Base-by-base conservation (phyloP, 2,113 vertebrate genomes). In the Nibea albiflora region DNA sequence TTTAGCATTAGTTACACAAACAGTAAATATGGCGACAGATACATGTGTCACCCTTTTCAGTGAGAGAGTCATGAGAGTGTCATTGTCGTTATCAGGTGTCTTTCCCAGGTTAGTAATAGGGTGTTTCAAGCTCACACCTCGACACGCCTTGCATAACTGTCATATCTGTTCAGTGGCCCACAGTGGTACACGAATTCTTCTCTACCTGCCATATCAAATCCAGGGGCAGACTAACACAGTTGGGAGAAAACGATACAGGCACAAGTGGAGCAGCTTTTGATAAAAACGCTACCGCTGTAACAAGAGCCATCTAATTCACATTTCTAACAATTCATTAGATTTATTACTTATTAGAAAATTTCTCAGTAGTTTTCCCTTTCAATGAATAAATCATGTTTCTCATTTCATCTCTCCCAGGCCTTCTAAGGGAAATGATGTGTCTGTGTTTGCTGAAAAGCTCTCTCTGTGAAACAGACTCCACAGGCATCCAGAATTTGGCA, bases 41-140 rank as follows among this genome's bases (percentile, higher is more conserved):
- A 9, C 31, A 35, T 39, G 35, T 39, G 35, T 39, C 35, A 9
- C 8, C 2, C 35, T 2, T 39, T 39, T 39, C 35, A 8, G 1
- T 0, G 7, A 39, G 35, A 39, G 35, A 39, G 35, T 39, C 35
- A 39, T 9, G 35, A 39, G 70, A 31, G 46, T 80, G 26, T 52
- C 42, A 86, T 39, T 39, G 35, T 39, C 8, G 14, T 46, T 63
- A 76, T 56, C n/a, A 14, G n/a, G 1, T 60, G 15, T 58, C 6
- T 77, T 60, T 86, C 52, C 57, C 76, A 83, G 47, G 46, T 90
- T 90, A 89, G 73, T 90, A 91, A 91, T 24, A 56, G 46, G 61
- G 11, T 63, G 68, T 76, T 35, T 57, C 20, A 0, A 50, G 1
- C 46, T 61, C 72, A 69, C 35, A 56, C 49, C 24, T 67, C 47